phyloP scores from a whole-genome alignment of 2,797 vertebrate species.

The Periophthalmus magnuspinnatus region DNA sequence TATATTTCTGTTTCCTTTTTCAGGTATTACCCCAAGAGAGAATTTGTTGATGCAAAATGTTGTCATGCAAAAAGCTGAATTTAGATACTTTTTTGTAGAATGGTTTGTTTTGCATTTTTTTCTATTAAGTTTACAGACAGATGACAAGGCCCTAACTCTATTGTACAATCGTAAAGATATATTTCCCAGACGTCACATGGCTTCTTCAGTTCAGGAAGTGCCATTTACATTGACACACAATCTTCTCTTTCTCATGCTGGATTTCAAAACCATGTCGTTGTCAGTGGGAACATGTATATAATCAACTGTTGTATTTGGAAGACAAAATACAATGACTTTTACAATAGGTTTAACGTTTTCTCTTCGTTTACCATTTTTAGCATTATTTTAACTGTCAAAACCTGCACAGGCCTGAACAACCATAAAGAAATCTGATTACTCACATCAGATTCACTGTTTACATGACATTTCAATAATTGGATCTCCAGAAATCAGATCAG shows the following conservation, averaged over 20 bases:
- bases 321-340: too few species aligned
- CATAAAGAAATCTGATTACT: too few species aligned
- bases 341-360: too few species aligned
- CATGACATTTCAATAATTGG: too few species aligned
- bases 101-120: not conserved
- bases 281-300: too few species aligned
- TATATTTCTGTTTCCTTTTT: slow-evolving; percentile 31
- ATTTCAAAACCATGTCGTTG: too few species aligned
- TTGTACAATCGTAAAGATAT: not conserved
- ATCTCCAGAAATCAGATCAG: too few species aligned
- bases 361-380: too few species aligned
- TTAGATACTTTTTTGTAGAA: not conserved
- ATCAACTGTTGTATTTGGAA: too few species aligned
- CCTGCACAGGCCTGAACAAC: too few species aligned
- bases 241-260: not conserved
- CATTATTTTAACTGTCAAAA: too few species aligned
- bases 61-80: slow-evolving; percentile 58
- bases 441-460: too few species aligned
- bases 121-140: not conserved
- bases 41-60: slow-evolving; percentile 48
- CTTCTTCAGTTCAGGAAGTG: not conserved
- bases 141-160: not conserved
- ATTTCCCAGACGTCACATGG: not conserved
- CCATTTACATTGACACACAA: not conserved
- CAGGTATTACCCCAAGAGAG: slow-evolving; percentile 71